Percentiles rank a stretch among this genome's conserved stretches.
phyloP scores from a whole-genome alignment of 2,797 vertebrate genomes.

The Diglossa cyanea region DNA sequence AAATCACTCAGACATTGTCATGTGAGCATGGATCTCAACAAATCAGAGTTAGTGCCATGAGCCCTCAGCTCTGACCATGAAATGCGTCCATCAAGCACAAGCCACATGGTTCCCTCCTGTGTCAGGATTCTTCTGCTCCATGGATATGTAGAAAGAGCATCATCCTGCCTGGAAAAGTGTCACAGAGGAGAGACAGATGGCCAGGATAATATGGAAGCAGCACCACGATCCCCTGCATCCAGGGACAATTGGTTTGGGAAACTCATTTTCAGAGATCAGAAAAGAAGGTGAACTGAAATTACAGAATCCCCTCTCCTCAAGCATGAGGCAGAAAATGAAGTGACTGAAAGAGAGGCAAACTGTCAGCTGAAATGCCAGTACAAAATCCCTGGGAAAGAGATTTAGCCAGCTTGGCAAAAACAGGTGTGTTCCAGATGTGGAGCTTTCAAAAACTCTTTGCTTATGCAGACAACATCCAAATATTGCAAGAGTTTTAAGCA shows the following conservation, averaged over 20 bases:
- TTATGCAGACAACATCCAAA: background rate
- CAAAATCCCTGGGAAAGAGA: background rate
- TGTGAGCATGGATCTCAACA: background rate
- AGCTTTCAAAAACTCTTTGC: conserved; percentile 4
- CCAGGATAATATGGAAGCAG: background rate
- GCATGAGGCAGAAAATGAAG: background rate
- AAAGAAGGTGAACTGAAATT: background rate
- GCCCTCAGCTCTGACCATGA: background rate
- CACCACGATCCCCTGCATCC: accelerated
- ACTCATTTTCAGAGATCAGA: background rate
- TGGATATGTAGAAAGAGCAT: background rate
- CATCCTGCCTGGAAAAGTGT: background rate
- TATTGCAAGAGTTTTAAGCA: background rate
- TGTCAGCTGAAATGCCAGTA: background rate
- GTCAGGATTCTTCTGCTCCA: background rate
- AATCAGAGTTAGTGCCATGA: background rate
- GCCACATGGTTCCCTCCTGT: background rate
- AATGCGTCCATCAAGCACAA: background rate
- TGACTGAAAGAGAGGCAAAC: background rate
- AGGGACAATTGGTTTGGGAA: background rate
- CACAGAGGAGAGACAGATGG: background rate
- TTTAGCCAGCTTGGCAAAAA: conserved; percentile 35
- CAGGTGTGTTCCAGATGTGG: conserved; percentile 29
- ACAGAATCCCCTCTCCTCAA: background rate
- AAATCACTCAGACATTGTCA: background rate